A percentile compares a stretch with the other conserved stretches of the same genome.
These are phyloP conservation scores for Masticophis lateralis DNA, from an alignment of 2,797 vertebrate species.

Conservation along the genomic window DNA sequence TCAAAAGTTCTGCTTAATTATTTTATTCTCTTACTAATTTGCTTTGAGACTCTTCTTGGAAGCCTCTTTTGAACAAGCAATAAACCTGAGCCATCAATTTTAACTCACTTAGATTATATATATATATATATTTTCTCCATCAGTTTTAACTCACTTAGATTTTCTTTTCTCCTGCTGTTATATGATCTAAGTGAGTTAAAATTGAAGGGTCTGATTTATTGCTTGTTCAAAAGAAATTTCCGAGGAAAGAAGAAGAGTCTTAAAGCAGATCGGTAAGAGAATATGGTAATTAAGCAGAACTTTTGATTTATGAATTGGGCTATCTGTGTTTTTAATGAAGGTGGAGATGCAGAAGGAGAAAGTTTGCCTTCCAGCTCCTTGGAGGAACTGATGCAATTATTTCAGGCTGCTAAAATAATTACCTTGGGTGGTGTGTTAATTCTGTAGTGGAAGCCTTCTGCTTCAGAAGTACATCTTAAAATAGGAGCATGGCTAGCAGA, in stretches of 20 bases:
- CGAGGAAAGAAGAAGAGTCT: background rate
- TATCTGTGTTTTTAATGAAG: background rate
- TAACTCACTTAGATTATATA: accelerated
- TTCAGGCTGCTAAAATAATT: background rate
- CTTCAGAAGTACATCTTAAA: background rate
- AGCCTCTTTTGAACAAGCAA: slow-evolving; percentile 10
- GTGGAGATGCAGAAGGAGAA: background rate
- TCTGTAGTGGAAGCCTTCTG: background rate
- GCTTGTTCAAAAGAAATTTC: background rate
- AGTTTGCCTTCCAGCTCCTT: background rate
- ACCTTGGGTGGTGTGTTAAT: background rate
- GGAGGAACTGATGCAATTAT: background rate
- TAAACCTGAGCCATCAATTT: background rate
- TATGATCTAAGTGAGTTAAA: background rate
- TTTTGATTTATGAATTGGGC: background rate
- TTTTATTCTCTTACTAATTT: background rate
- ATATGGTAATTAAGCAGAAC: slow-evolving; percentile 6
- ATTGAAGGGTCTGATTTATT: background rate
- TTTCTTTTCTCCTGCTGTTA: background rate
- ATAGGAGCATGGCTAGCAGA: too few relatives aligned
- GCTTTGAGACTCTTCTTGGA: background rate
- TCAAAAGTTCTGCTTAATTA: slow-evolving; percentile 15
- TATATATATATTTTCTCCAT: too few relatives aligned
- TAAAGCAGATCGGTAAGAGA: background rate
- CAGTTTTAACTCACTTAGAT: background rate